Evolutionary conservation across 2,797 vertebrate species (phyloP), one percentile per base, ranked within the genome.

Genomic region (Cossypha dichroa): DNA sequence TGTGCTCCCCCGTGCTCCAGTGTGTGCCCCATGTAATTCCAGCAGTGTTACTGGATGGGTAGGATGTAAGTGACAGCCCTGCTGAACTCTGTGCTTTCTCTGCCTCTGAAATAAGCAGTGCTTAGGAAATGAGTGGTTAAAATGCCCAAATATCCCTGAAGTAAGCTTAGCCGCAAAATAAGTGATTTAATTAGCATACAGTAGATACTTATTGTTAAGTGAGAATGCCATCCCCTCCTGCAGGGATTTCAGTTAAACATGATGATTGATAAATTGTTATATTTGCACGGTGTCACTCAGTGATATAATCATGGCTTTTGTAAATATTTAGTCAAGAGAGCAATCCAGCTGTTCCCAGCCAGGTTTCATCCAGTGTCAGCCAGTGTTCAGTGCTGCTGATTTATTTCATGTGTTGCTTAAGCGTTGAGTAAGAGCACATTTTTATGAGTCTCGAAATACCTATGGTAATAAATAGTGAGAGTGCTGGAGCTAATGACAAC

Each of bases 291-390:
- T 98, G 97, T 98, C 97, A 97, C 97, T 98, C 97, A 96, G 97
- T 98, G 97, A 98, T 97, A 97, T 96, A 98, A 98, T 98, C 97
- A 97, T 91, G 97, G 76, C 96, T 98, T 98, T 98, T 98, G 97
- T 98, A 98, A 98, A 98, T 98, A 98, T 98, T 98, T 98, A 98
- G 98, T 98, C 97, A 97, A 97, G 98, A 98, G 98, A 98, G 97
- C 96, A 92, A 98, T 97, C 98, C 98, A 98, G 98, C 98, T 98
- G 98, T 97, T 98, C 97, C 94, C 98, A 97, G 98, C 95, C 97
- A 98, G 98, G 97, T 97, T 98, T 98, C 97, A 96, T 94, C 97
- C 97, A 95, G 85, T 96, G 96, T 96, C 98, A 97, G 97, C 97
- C 97, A 93, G 77, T 90, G 89, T 90, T 96, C 94, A 89, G 86